Percentiles rank a stretch among this genome's conserved stretches.
Conservation (phyloP, 2,113 vertebrate genomes). For the Pachyramphus minor region DNA sequence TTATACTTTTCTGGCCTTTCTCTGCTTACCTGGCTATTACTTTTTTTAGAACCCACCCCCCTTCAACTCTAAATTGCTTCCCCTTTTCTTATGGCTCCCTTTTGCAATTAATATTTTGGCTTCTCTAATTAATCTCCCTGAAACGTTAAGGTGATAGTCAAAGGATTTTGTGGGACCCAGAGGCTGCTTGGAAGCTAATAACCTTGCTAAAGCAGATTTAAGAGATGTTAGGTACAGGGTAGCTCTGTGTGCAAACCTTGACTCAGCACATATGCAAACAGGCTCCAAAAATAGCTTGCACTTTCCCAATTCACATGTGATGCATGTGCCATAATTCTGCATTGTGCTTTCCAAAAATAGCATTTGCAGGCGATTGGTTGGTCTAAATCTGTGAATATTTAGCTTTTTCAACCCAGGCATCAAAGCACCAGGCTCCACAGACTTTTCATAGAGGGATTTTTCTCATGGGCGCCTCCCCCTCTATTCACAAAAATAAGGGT, state of each 20-base stretch:
- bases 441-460: not conserved
- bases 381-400: constrained; percentile 15
- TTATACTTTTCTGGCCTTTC: not conserved
- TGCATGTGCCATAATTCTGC: constrained; percentile 43
- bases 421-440: not conserved
- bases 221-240: not conserved
- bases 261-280: constrained; percentile 63
- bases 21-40: not conserved
- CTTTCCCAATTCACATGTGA: constrained; percentile 46
- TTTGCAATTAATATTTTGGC: not conserved
- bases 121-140: not conserved
- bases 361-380: not conserved
- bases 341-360: constrained; percentile 45
- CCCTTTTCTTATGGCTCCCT: not conserved
- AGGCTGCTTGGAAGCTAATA: not conserved
- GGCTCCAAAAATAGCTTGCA: constrained; percentile 51
- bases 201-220: not conserved
- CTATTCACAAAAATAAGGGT: constrained; percentile 39
- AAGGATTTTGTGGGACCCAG: not conserved
- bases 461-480: not conserved
- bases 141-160: not conserved
- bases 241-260: constrained; percentile 30
- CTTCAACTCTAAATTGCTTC: not conserved
- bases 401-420: not conserved
- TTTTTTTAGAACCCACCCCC: not conserved